These are phyloP conservation scores for Bombus fervidus DNA, from an alignment of 1,140 invertebrate genomes.

Conservation along the genomic window DNA sequence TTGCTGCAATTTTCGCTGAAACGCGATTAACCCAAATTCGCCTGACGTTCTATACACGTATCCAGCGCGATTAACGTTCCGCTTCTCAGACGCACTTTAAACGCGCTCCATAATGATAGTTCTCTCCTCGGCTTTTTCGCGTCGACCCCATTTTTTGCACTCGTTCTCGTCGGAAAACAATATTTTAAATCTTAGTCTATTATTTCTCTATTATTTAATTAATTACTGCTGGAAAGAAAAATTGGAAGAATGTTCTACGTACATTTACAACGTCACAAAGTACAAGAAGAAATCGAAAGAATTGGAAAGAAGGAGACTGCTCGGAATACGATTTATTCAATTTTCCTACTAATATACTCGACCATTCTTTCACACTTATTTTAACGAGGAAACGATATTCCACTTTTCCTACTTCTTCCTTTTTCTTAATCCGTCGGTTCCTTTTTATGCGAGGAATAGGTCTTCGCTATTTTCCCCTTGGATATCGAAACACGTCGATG, in stretches of 20 bases:
- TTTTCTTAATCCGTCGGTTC: not conserved
- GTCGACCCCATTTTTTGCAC: not conserved
- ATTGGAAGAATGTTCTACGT: no score
- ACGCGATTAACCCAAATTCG: slow-evolving; percentile 68
- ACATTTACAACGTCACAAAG: no score
- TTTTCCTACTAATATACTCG: no score
- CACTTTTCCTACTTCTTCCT: not conserved
- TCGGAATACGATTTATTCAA: no score
- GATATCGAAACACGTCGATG: slow-evolving; percentile 2
- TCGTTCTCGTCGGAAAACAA: not conserved
- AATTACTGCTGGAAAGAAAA: no score
- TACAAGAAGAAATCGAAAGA: no score
- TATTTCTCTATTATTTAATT: no score
- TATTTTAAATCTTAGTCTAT: no score
- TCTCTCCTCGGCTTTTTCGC: not conserved
- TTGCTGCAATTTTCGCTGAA: slow-evolving; percentile 65
- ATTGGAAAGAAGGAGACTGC: no score
- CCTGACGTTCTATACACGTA: slow-evolving; percentile 56
- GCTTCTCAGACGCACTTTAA: slow-evolving; percentile 59
- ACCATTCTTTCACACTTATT: no score
- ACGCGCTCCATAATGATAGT: slow-evolving; percentile 23
- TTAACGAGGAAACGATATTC: not conserved
- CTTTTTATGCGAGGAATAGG: no score
- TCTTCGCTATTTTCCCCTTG: no score
- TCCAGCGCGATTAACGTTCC: slow-evolving; percentile 59